Percentiles rank a stretch among this genome's conserved stretches.
Evolutionary conservation across 92 coral and sea anemone genomes (phyloP).

Genomic region (Epizoanthus scotinus): DNA sequence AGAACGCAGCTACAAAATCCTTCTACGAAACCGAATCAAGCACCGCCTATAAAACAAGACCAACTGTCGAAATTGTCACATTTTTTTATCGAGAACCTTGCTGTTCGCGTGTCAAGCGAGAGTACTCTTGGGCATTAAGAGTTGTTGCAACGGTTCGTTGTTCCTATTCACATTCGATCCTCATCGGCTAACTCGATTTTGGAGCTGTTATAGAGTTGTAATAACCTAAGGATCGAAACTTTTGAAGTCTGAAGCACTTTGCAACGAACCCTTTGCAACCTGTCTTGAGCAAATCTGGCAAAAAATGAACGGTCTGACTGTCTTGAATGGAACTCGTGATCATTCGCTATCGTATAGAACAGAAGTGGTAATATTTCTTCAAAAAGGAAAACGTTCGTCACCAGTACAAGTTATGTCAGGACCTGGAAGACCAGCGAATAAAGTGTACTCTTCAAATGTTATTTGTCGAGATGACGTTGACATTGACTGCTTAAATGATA

Average conservation of each 20-base stretch:
- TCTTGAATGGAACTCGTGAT: constrained; percentile 63
- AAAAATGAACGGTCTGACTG: constrained; percentile 53
- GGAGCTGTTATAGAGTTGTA: too few relatives aligned
- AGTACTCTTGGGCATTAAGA: not conserved
- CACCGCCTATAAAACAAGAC: not conserved
- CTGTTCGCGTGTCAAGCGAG: constrained; percentile 29
- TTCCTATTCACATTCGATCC: constrained; percentile 14
- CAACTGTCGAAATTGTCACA: constrained; percentile 25
- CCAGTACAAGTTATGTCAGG: constrained; percentile 74
- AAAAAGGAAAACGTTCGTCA: constrained; percentile 69
- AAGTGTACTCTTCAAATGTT: constrained; percentile 71
- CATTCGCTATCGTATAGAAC: constrained; percentile 56
- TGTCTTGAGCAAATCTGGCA: constrained; percentile 5
- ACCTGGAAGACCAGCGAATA: constrained; percentile 59
- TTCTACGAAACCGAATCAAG: constrained; percentile 26
- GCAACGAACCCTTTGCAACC: too few relatives aligned
- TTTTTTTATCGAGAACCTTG: not conserved
- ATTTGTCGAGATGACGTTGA: constrained; percentile 49
- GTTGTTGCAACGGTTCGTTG: not conserved
- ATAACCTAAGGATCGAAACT: not conserved
- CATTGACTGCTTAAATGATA: constrained; percentile 64
- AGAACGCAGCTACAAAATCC: constrained; percentile 53
- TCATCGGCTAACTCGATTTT: not conserved
- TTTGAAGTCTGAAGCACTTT: constrained; percentile 1
- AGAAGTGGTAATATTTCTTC: constrained; percentile 77